Base-by-base conservation (phyloP, 2,113 vertebrate species). In the Hippoglossus stenolepis region DNA sequence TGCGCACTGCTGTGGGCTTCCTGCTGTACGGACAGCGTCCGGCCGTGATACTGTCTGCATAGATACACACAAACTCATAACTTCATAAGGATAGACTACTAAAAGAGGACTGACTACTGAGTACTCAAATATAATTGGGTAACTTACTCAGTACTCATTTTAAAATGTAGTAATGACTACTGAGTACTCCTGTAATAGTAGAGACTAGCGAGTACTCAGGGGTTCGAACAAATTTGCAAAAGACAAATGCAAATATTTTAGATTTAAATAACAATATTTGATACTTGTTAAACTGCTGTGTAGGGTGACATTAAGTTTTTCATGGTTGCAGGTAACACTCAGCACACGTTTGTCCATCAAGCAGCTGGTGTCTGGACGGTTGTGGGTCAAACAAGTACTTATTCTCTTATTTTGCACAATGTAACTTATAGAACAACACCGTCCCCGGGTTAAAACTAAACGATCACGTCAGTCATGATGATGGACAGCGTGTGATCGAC, bases 1-100 rank as follows among this genome's bases (percentile, higher is more conserved):
- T 98, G 47, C 95, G 94, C 65, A 79, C 76, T 0, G 93, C 94
- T 2, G 65, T 88, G 21, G 81, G 89, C 23, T 94, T 93, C 88
- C 89, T 95, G 24, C n/a, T 91, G 26, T 91, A 90, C 2, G 93
- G 91, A 9, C 85, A 81, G 31, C 67, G 18, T 72, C 81, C 51
- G 20, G 73, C 73, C 68, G 38, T 38, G 49, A 45, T 89, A 0
- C 67, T 73, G 70, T 78, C 81, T 31, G 77, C 76, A 11, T 88
- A 88, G 61, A 77, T 59, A 40, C 1, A 40, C 8, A 11, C 20
- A 31, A 31, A 31, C 6, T 31, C 31, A 31, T 31, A 31, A 31
- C 6, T 31, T 31, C 31, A 31, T 31, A 31, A 31, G 31, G 31
- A 31, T 31, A 31, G 31, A 31, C 28, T 31, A 5, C 28, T 7